A percentile compares a stretch with the other conserved stretches of the same genome.
Evolutionary conservation across 2,888 invertebrate genomes (phyloP).

Genomic region (Leucozona laternaria): DNA sequence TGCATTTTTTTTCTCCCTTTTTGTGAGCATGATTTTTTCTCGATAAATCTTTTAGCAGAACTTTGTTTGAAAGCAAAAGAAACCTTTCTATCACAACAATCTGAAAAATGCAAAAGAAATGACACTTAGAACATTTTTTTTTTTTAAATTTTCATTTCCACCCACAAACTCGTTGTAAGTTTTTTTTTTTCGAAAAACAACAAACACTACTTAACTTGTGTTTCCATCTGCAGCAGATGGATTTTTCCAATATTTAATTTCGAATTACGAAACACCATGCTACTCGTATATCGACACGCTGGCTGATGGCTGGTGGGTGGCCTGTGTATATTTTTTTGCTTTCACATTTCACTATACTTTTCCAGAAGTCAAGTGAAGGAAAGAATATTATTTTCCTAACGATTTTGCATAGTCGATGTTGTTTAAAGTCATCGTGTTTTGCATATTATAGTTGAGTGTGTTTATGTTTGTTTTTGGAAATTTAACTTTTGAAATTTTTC

Average conservation of each 20-base stretch:
- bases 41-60: neutral
- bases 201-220: conserved; percentile 2
- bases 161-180: neutral
- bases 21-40: neutral
- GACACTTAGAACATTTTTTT: neutral
- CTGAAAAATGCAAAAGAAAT: neutral
- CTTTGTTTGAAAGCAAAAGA: neutral
- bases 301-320: neutral
- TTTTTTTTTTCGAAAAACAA: neutral
- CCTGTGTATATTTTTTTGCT: neutral
- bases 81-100: conserved; percentile 1
- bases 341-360: neutral
- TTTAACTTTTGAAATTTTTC: neutral
- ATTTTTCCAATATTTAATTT: conserved; percentile 18
- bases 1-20: neutral
- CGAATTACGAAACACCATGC: conserved; percentile 6
- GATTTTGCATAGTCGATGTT: neutral
- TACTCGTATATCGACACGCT: neutral
- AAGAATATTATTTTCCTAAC: conserved; percentile 12
- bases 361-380: neutral
- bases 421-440: neutral
- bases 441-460: neutral
- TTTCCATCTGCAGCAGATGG: conserved; percentile 16
- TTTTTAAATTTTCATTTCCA: conserved; percentile 4
- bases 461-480: neutral